Evolutionary conservation across 1,140 invertebrate species (phyloP).

Genomic region (Zaprionus ornatus): DNA sequence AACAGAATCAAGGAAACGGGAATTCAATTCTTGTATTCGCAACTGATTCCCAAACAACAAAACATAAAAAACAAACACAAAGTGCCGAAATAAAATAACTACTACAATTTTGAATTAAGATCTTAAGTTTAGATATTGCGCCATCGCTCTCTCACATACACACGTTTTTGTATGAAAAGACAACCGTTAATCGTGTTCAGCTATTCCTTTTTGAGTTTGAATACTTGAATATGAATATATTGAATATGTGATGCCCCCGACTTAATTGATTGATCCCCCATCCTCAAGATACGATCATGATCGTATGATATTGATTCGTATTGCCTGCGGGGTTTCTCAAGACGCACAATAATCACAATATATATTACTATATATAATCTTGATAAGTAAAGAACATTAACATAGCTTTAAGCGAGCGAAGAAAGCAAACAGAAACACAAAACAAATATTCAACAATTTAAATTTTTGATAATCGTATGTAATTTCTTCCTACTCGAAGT

Average conservation of each 20-base stretch:
- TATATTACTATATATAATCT: background rate
- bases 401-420: slow-evolving; percentile 20
- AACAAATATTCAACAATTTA: slow-evolving; percentile 1
- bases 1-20: background rate
- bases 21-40: slow-evolving; percentile 2
- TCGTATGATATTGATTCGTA: slow-evolving; percentile 1
- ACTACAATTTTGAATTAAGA: slow-evolving; percentile 24
- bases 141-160: slow-evolving; percentile 2
- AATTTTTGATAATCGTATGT: slow-evolving; percentile 43
- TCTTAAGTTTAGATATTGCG: slow-evolving; percentile 9
- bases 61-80: slow-evolving; percentile 21
- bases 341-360: background rate
- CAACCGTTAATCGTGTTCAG: slow-evolving; percentile 3
- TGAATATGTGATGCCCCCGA: slow-evolving; percentile 1
- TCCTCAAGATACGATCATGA: background rate
- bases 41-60: background rate
- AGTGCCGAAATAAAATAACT: slow-evolving; percentile 42
- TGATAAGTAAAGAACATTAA: background rate
- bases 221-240: background rate
- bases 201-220: background rate
- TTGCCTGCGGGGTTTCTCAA: slow-evolving; percentile 2
- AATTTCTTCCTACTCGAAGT: slow-evolving; percentile 36
- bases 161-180: background rate
- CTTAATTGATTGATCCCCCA: background rate
- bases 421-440: background rate